phyloP scores from a whole-genome alignment of 2,113 vertebrate genomes.

The Nothocercus julius region DNA sequence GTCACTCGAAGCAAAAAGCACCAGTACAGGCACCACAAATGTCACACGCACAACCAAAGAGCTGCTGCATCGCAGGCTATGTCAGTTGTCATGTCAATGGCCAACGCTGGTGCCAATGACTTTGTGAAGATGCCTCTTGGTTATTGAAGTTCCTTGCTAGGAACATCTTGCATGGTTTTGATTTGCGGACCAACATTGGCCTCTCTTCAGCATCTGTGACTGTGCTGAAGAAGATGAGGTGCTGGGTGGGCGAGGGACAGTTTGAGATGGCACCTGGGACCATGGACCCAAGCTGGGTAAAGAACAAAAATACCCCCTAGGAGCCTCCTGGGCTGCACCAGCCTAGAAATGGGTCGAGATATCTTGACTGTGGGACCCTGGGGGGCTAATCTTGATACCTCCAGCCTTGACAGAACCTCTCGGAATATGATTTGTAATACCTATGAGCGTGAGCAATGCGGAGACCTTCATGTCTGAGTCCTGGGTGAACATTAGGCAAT shows the following conservation, averaged over 20 bases:
- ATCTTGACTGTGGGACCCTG: too few relatives aligned
- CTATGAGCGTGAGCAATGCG: not conserved
- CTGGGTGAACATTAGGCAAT: accelerated
- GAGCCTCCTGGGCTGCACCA: not conserved
- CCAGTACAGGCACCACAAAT: not conserved
- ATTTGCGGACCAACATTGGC: accelerated
- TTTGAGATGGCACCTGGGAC: not conserved
- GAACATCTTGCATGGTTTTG: accelerated
- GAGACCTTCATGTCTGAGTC: accelerated
- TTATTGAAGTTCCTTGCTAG: not conserved
- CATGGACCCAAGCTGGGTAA: not conserved
- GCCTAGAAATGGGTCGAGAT: not conserved
- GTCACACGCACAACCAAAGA: not conserved
- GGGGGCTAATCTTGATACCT: not conserved
- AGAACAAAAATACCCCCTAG: not conserved
- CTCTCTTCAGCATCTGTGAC: accelerated
- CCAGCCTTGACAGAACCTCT: not conserved
- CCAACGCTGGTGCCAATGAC: not conserved
- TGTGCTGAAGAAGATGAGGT: accelerated
- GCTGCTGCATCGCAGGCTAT: not conserved
- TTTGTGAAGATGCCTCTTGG: not conserved
- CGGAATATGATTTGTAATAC: not conserved
- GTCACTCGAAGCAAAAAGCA: not conserved
- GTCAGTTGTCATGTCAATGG: not conserved
- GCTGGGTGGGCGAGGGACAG: not conserved